A percentile compares a stretch with the other conserved stretches of the same genome.
Conservation (phyloP, 2,888 invertebrate species). For the Bombylius major region DNA sequence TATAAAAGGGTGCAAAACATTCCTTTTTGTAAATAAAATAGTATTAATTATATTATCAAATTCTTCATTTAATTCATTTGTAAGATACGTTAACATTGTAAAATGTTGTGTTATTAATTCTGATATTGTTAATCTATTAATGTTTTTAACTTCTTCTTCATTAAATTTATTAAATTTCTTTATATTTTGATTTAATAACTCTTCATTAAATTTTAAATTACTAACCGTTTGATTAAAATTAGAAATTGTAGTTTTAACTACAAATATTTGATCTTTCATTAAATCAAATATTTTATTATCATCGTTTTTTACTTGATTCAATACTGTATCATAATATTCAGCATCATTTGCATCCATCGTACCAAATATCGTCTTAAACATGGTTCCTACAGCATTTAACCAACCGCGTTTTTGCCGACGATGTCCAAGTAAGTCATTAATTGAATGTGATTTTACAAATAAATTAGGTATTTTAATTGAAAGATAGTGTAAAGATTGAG, state of each 20-base stretch:
- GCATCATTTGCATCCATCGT: constrained; percentile 10
- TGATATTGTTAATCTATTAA: background rate
- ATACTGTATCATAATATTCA: constrained; percentile 11
- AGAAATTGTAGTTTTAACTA: constrained; percentile 12
- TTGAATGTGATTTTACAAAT: background rate
- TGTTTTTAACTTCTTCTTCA: background rate
- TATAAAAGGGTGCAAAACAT: background rate
- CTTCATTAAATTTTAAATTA: constrained; percentile 12
- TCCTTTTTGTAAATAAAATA: constrained; percentile 10
- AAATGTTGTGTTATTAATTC: constrained; percentile 9
- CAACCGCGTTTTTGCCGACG: background rate
- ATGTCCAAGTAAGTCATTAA: background rate
- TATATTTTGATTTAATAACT: constrained; percentile 14
- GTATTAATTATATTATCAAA: constrained; percentile 9
- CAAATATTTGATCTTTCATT: constrained; percentile 15
- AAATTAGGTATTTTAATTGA: constrained; percentile 2
- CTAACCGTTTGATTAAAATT: constrained; percentile 14
- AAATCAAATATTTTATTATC: constrained; percentile 11
- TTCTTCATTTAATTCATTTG: constrained; percentile 11
- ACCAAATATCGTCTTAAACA: constrained; percentile 6
- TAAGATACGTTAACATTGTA: constrained; percentile 9
- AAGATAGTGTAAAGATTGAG: constrained; percentile 1
- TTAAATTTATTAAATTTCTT: constrained; percentile 7
- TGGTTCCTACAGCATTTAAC: constrained; percentile 2
- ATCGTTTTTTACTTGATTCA: constrained; percentile 11